These are phyloP conservation scores for Lasius platythorax DNA, from an alignment of 2,888 invertebrate species.

Conservation along the genomic window DNA sequence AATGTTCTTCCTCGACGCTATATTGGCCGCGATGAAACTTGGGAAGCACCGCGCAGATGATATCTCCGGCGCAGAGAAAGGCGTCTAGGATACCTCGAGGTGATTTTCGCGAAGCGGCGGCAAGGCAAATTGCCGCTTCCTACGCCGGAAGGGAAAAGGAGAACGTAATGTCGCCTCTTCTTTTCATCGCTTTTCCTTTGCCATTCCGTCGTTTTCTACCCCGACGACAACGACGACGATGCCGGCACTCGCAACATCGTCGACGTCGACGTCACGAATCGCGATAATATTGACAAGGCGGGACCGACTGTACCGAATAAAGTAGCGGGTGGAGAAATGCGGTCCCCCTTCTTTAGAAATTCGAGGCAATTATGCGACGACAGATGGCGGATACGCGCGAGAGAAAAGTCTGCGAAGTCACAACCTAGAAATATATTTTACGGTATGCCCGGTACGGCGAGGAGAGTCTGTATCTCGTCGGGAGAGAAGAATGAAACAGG, in stretches of 20 bases:
- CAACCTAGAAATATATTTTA: constrained; percentile 25
- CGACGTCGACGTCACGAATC: constrained; percentile 67
- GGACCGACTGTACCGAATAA: constrained; percentile 53
- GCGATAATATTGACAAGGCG: constrained; percentile 72
- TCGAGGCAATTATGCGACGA: constrained; percentile 55
- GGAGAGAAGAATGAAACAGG: constrained; percentile 14
- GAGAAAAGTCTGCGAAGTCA: constrained; percentile 36
- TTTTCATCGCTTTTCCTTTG: constrained; percentile 53
- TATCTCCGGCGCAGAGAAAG: constrained; percentile 53
- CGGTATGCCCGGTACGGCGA: constrained; percentile 1
- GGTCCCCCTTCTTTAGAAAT: constrained; percentile 49
- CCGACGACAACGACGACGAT: constrained; percentile 21
- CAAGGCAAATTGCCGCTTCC: constrained; percentile 71
- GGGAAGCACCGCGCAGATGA: constrained; percentile 47
- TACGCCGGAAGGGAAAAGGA: constrained; percentile 52
- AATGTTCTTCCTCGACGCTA: constrained; percentile 42
- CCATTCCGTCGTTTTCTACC: constrained; percentile 37
- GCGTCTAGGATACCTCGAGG: constrained; percentile 51
- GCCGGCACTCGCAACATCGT: constrained; percentile 41
- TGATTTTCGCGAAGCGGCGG: constrained; percentile 56
- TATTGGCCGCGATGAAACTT: constrained; percentile 50
- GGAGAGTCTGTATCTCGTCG: constrained; percentile 18
- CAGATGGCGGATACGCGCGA: constrained; percentile 65
- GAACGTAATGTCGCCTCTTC: constrained; percentile 55
- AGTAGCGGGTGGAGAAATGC: constrained; percentile 52